Conservation (phyloP, 1,140 invertebrate species). For the Lasioglossum baleicum region DNA sequence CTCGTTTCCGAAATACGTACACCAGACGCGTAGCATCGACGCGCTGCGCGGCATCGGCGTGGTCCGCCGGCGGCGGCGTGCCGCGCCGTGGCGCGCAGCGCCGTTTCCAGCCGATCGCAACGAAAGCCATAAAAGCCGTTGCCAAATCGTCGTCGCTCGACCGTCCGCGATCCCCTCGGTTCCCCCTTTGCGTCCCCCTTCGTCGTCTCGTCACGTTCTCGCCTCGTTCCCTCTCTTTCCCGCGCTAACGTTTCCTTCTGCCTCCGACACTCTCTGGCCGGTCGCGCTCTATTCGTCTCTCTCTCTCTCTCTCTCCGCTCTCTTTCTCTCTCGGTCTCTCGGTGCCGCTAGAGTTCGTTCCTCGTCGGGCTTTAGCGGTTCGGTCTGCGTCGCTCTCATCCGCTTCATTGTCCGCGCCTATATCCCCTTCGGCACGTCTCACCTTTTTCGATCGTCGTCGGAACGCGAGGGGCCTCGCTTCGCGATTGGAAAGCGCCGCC, state of each 20-base stretch:
- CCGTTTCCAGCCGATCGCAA: conserved; percentile 65
- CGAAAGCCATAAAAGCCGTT: conserved; percentile 76
- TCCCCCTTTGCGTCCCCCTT: too few species aligned
- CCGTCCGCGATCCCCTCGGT: neutral
- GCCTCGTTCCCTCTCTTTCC: conserved; percentile 35
- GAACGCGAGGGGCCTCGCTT: conserved; percentile 51
- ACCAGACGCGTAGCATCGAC: too few species aligned
- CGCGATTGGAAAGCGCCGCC: conserved; percentile 72
- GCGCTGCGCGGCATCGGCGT: too few species aligned
- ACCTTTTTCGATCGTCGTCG: conserved; percentile 72
- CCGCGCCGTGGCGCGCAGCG: neutral
- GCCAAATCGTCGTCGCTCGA: conserved; percentile 68
- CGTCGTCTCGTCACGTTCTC: conserved; percentile 45
- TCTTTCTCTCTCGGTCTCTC: too few species aligned
- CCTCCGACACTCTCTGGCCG: too few species aligned
- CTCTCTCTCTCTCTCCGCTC: too few species aligned
- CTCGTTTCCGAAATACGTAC: conserved; percentile 44
- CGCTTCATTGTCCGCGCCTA: conserved; percentile 70
- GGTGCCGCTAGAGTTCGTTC: too few species aligned
- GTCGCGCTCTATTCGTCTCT: conserved; percentile 28
- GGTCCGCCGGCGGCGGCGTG: neutral
- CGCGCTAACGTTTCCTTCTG: conserved; percentile 35
- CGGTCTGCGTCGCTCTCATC: conserved; percentile 54
- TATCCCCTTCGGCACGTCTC: conserved; percentile 73
- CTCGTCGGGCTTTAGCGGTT: too few species aligned